A percentile compares a stretch with the other conserved stretches of the same genome.
phyloP scores from a whole-genome alignment of 2,888 invertebrate genomes.

The Stenoptilia bipunctidactyla region DNA sequence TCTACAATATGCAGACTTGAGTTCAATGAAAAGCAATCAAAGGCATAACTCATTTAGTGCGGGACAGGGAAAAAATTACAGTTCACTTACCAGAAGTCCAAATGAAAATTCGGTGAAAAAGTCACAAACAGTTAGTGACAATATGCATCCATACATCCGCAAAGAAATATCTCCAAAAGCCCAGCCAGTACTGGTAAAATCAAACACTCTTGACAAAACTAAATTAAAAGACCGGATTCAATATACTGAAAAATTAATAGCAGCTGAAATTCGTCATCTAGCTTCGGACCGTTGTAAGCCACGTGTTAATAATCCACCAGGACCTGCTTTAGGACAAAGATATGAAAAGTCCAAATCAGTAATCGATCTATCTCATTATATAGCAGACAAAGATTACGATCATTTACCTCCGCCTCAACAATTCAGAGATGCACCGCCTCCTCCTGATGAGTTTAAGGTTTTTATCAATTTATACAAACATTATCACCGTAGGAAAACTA shows the following conservation, averaged over 20 bases:
- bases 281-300: constrained; percentile 53
- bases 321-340: constrained; percentile 34
- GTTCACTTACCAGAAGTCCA: constrained; percentile 29
- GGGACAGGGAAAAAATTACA: constrained; percentile 51
- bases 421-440: constrained; percentile 84
- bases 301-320: constrained; percentile 33
- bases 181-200: constrained; percentile 29
- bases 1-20: constrained; percentile 43
- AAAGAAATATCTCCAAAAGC: constrained; percentile 51
- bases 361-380: constrained; percentile 66
- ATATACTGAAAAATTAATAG: constrained; percentile 60
- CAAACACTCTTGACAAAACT: constrained; percentile 34
- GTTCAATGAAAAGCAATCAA: constrained; percentile 40
- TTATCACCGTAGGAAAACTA: no score
- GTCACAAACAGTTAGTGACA: constrained; percentile 57
- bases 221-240: constrained; percentile 59
- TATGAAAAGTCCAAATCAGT: constrained; percentile 72
- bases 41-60: constrained; percentile 63
- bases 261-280: constrained; percentile 59
- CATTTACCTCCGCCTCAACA: constrained; percentile 87
- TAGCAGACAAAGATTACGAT: constrained; percentile 75
- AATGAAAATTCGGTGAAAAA: constrained; percentile 54
- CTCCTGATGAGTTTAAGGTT: constrained; percentile 79
- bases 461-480: constrained; percentile 8
- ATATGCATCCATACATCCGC: constrained; percentile 62